Base-by-base conservation (phyloP, 2,113 vertebrate species). In the Ailuropoda melanoleuca region DNA sequence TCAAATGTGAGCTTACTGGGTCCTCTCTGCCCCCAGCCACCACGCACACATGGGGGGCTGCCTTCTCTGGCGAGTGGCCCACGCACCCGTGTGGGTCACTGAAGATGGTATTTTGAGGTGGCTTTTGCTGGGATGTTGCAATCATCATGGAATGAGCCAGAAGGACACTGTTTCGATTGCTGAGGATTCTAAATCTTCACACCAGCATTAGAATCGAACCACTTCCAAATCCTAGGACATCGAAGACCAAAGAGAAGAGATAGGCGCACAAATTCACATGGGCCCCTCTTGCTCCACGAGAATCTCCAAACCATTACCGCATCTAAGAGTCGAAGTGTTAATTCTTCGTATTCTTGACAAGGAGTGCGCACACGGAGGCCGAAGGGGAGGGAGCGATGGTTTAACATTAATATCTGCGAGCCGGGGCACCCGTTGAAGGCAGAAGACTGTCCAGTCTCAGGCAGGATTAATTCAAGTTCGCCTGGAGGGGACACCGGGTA, bases 381-480 rank as follows among this genome's bases (percentile, higher is more conserved):
- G 97, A 98, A 97, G 98, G 98, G 98, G 92, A 98, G 98, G 96
- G 92, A 98, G 93, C 77, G 2, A 96, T 98, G 98, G 98, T 98
- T 98, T 98, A 97, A 98, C 3, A 98, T 98, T 98, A 97, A 88
- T 97, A 95, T 98, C 98, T 98, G 87, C 97, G 98, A 98, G 96
- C 60, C 89, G 95, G 96, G 95, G 95, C 4, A 17, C 93, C 97
- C 89, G 90, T 7, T 84, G 34, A 96, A 70, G 43, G 95, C 90
- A 94, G 72, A 95, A 97, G 93, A 97, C 96, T 93, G 97, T 95
- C 93, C 84, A 14, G 56, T 84, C 14, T 90, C 29, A 97, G 93
- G 94, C 96, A 98, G 97, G 87, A 96, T 97, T 97, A 97, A 98
- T 94, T 98, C 12, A 9, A 97, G 93, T 95, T 83, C 96, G 96